These are phyloP conservation scores for Drosophila busckii DNA, from an alignment of 1,140 invertebrate species.

Conservation along the genomic window DNA sequence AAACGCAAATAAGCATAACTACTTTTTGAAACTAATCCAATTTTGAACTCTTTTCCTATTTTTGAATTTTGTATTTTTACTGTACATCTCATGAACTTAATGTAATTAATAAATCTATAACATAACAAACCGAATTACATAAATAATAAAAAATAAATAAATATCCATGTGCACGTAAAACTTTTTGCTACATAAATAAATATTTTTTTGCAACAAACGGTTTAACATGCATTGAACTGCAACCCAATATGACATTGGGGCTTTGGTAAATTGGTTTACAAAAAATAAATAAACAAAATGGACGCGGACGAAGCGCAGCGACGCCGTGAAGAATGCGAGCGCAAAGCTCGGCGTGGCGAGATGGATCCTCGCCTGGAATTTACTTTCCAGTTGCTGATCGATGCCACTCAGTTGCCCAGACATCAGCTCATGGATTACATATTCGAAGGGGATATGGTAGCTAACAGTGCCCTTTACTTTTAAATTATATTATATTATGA, in stretches of 20 bases:
- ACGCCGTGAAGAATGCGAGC: slow-evolving; percentile 92
- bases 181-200: slow-evolving; percentile 9
- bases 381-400: slow-evolving; percentile 91
- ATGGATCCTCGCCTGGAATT: slow-evolving; percentile 94
- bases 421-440: slow-evolving; percentile 93
- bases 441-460: slow-evolving; percentile 91
- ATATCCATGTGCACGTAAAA: slow-evolving; percentile 21
- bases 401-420: slow-evolving; percentile 87
- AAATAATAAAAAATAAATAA: slow-evolving; percentile 7
- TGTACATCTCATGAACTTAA: slow-evolving; percentile 3
- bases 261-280: slow-evolving; percentile 22
- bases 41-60: slow-evolving; percentile 69
- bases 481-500: neutral
- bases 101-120: slow-evolving; percentile 5
- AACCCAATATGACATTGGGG: slow-evolving; percentile 22
- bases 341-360: slow-evolving; percentile 90
- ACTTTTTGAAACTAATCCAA: slow-evolving; percentile 65
- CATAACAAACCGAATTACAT: slow-evolving; percentile 9
- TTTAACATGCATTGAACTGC: slow-evolving; percentile 4
- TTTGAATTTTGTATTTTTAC: slow-evolving; percentile 60
- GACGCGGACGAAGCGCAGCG: slow-evolving; percentile 82
- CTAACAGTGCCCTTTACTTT: neutral
- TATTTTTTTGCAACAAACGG: slow-evolving; percentile 34
- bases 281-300: slow-evolving; percentile 41
- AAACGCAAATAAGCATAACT: slow-evolving; percentile 6